Percentiles rank a stretch among this genome's conserved stretches.
Conservation (phyloP, 2,888 invertebrate genomes). For the Epinotia brunnichana region DNA sequence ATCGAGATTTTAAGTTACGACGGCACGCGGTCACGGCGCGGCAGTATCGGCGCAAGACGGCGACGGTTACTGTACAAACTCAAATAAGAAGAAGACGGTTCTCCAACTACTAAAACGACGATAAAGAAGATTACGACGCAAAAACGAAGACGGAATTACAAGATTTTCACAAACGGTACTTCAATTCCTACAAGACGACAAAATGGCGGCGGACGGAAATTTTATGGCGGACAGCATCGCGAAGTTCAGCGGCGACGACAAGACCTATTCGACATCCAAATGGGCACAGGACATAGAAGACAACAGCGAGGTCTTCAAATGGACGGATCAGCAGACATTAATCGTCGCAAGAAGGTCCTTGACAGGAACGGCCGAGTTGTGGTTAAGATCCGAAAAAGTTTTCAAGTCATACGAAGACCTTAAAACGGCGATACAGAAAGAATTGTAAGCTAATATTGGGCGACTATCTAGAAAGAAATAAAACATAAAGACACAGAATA, state of each 20-base stretch:
- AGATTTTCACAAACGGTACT: too few species aligned
- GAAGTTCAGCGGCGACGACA: conserved; percentile 8
- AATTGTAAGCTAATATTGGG: too few species aligned
- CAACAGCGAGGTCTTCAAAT: conserved; percentile 46
- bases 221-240: conserved; percentile 1
- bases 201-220: not conserved
- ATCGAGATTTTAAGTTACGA: too few species aligned
- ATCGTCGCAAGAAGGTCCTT: conserved; percentile 47
- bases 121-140: too few species aligned
- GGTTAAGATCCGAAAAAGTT: conserved; percentile 45
- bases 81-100: too few species aligned
- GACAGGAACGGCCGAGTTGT: conserved; percentile 46
- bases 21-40: too few species aligned
- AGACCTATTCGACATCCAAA: not conserved
- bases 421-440: conserved; percentile 43
- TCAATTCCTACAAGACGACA: not conserved
- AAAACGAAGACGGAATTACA: too few species aligned
- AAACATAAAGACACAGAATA: too few species aligned
- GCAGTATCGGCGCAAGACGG: too few species aligned
- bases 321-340: conserved; percentile 45
- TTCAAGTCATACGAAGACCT: conserved; percentile 47
- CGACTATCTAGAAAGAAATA: too few species aligned
- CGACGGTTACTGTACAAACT: too few species aligned
- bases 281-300: conserved; percentile 7
- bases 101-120: too few species aligned